Conservation (phyloP, 2,113 vertebrate genomes). For the Suncus etruscus region DNA sequence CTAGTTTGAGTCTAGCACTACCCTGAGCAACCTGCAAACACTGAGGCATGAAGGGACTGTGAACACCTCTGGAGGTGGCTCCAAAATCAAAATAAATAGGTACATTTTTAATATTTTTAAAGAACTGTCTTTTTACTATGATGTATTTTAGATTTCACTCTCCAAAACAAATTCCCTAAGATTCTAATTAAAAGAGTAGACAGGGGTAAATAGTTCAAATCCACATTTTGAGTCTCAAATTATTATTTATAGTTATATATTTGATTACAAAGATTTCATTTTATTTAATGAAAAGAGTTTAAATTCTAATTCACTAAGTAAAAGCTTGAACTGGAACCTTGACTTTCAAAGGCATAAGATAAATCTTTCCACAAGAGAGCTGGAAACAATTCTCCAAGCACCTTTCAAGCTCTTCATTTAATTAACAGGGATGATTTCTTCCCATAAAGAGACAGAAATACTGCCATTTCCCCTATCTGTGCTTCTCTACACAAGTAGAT, state of each 20-base stretch:
- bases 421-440: conserved; percentile 60
- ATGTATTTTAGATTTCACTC: not conserved
- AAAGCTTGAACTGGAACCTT: conserved; percentile 9
- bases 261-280: conserved; percentile 31
- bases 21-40: too few species aligned
- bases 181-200: conserved; percentile 19
- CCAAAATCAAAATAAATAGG: too few species aligned
- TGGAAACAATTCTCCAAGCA: conserved; percentile 59
- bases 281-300: conserved; percentile 28
- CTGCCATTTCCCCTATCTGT: conserved; percentile 45
- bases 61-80: too few species aligned
- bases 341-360: conserved; percentile 43
- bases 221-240: conserved; percentile 30
- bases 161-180: not conserved
- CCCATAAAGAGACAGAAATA: conserved; percentile 42
- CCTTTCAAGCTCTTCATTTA: conserved; percentile 53
- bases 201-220: not conserved
- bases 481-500: not conserved
- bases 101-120: too few species aligned
- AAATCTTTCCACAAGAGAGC: not conserved
- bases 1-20: too few species aligned
- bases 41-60: too few species aligned
- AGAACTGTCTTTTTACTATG: not conserved
- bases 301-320: conserved; percentile 42
- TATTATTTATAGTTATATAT: conserved; percentile 19